Base-by-base conservation (phyloP, 2,797 vertebrate genomes). In the Siniperca undulata region DNA sequence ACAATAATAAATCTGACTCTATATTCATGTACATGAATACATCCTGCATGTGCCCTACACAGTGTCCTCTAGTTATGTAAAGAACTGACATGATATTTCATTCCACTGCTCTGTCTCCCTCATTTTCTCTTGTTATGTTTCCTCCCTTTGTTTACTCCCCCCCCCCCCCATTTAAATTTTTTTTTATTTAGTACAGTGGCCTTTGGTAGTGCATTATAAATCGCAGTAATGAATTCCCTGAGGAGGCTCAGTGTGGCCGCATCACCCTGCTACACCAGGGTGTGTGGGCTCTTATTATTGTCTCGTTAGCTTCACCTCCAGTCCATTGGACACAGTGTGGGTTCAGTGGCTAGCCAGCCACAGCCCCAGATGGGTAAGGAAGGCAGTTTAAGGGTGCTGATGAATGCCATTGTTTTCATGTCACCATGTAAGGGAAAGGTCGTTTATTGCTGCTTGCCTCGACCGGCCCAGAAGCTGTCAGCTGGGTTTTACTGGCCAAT, bases 351-450 rank as follows among this genome's bases (percentile, higher is more conserved):
- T 48, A 78, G 50, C 80, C 80, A 64, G 73, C 81, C 81, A 13
- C 81, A 48, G 59, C 80, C 78, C 82, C 81, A 81, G 81, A 90
- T 86, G 87, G 76, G 71, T 78, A 84, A 77, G 70, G 83, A 69
- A 84, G 84, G 90, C 85, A 81, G 85, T 90, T 89, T 91, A 90
- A 90, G 82, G 85, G 78, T 50, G 48, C 86, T 91, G 88, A 93
- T 86, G 83, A 87, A 91, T 90, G 83, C 80, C 77, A 66, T 88
- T 89, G 86, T 91, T 93, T 94, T 92, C 74, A 74, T 89, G 89
- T 89, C 89, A 77, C 80, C 67, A 14, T 77, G 78, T 76, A 71
- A 86, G 84, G 85, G 78, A 87, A 81, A 87, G 77, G 86, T 86
- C 27, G n/a, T 92, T 94, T 92, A 88, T 89, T 90, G 87, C 80